These are phyloP conservation scores for Phenganax stokvisi DNA, from an alignment of 92 coral and sea anemone genomes.

Conservation along the genomic window DNA sequence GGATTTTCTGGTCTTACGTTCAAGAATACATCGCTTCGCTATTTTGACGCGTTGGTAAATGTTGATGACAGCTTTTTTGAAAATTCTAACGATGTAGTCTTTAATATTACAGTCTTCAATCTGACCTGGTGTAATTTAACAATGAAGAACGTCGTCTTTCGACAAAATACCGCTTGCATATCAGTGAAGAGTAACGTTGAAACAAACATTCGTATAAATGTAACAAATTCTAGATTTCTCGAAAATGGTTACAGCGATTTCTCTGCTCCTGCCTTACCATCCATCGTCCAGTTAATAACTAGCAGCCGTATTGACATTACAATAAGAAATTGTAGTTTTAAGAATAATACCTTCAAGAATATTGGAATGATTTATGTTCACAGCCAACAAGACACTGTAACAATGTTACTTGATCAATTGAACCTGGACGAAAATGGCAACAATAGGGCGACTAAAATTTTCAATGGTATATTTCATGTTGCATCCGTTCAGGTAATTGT, in stretches of 20 bases:
- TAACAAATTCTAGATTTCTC: constrained; percentile 30
- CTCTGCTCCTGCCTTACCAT: neutral
- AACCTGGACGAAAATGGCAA: constrained; percentile 18
- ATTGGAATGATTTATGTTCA: constrained; percentile 26
- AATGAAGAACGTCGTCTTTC: constrained; percentile 23
- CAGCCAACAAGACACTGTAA: constrained; percentile 18
- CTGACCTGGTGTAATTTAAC: constrained; percentile 1
- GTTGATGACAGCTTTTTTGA: constrained; percentile 31
- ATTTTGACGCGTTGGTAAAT: constrained; percentile 18
- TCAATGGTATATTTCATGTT: constrained; percentile 8
- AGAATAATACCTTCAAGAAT: constrained; percentile 4
- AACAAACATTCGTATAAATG: neutral
- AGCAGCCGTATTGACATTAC: neutral
- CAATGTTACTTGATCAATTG: neutral
- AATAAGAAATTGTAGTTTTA: constrained; percentile 31
- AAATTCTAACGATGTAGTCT: neutral
- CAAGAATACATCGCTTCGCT: constrained; percentile 31
- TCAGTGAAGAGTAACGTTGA: neutral
- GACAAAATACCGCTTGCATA: constrained; percentile 31
- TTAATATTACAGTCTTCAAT: constrained; percentile 15
- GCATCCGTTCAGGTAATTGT: neutral
- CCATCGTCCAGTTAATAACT: constrained; percentile 2
- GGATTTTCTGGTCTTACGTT: constrained; percentile 36
- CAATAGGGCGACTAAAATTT: neutral
- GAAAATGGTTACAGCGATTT: neutral